Conservation (phyloP, 1,140 invertebrate species). For the Coelopa frigida region DNA sequence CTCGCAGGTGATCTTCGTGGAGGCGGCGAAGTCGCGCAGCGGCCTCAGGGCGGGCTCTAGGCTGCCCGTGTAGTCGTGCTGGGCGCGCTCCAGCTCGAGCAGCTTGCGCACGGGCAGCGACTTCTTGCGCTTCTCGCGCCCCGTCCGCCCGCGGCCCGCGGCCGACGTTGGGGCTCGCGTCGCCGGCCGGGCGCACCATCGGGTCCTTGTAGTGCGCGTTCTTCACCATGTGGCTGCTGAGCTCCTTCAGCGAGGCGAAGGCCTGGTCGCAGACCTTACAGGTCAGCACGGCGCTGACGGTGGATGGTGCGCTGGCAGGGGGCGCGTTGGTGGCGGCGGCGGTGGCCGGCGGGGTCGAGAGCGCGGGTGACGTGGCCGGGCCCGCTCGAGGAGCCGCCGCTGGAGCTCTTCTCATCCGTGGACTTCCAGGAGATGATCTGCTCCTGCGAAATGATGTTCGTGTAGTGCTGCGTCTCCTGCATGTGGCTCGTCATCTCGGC, state of each 20-base stretch:
- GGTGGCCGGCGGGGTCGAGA: too few species aligned
- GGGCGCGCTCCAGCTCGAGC: conserved; percentile 79
- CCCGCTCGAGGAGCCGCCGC: conserved; percentile 31
- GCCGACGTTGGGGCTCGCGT: conserved; percentile 6
- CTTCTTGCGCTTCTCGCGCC: conserved; percentile 86
- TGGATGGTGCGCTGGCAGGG: conserved; percentile 49
- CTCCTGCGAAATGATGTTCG: conserved; percentile 93
- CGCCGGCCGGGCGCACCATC: conserved; percentile 62
- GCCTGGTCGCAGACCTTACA: conserved; percentile 97
- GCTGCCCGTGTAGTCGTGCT: conserved; percentile 63
- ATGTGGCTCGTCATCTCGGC: conserved; percentile 98
- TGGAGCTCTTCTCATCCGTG: conserved; percentile 65
- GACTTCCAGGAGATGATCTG: conserved; percentile 95
- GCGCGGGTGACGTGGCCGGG: too few species aligned
- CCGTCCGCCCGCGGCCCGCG: conserved; percentile 63
- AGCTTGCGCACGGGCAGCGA: conserved; percentile 86
- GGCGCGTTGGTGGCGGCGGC: background rate
- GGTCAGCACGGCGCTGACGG: conserved; percentile 87
- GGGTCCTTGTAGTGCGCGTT: conserved; percentile 96
- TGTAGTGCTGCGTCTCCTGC: conserved; percentile 98
- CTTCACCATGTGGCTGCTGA: conserved; percentile 98
- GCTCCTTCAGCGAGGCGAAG: conserved; percentile 88
- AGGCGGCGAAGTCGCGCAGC: conserved; percentile 52
- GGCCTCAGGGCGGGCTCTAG: conserved; percentile 63
- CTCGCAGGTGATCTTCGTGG: conserved; percentile 86